Conservation (phyloP, 2,888 invertebrate genomes). For the Alentia gelatinosa region DNA sequence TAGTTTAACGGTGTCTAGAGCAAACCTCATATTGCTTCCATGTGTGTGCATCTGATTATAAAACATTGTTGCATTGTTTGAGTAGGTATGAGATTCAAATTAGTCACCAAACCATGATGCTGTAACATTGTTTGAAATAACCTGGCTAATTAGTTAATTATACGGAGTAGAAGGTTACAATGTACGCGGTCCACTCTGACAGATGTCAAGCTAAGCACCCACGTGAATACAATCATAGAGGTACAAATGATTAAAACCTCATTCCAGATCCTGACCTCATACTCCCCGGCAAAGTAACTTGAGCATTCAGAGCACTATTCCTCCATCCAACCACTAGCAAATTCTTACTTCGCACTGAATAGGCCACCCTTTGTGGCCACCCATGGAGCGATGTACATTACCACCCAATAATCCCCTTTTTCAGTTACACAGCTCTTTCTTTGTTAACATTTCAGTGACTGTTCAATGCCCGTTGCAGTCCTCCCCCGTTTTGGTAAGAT, state of each 20-base stretch:
- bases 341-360: background rate
- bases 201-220: too few relatives aligned
- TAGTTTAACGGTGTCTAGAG: background rate
- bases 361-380: background rate
- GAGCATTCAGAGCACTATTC: too few relatives aligned
- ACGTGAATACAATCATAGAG: too few relatives aligned
- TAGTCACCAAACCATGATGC: background rate
- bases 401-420: background rate
- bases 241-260: too few relatives aligned
- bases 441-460: background rate
- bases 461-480: background rate
- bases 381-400: background rate
- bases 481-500: background rate
- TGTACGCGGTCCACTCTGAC: too few relatives aligned
- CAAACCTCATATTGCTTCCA: background rate
- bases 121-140: background rate
- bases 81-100: background rate
- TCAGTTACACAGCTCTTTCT: constrained; percentile 4
- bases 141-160: too few relatives aligned
- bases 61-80: background rate
- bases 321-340: background rate
- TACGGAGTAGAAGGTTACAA: too few relatives aligned
- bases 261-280: too few relatives aligned
- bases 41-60: background rate
- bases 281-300: too few relatives aligned